Conservation (phyloP, 2,113 vertebrate species). For the Sigmodon hispidus region DNA sequence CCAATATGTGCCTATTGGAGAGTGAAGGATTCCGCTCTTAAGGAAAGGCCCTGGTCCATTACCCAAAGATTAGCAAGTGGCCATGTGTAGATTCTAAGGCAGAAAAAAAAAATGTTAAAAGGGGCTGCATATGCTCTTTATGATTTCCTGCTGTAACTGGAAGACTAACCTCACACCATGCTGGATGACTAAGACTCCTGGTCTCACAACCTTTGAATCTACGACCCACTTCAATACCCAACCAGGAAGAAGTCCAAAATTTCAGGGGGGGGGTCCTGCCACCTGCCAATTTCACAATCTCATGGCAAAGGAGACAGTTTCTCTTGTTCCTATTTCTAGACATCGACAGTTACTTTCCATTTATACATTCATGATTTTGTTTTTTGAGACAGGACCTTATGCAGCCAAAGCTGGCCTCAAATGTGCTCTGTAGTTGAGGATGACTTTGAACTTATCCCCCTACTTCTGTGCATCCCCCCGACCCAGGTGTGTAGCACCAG, state of each 20-base stretch:
- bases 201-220: not conserved
- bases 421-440: not conserved
- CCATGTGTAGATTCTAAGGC: not conserved
- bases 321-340: constrained; percentile 17
- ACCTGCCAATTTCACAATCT: not conserved
- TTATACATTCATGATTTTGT: not conserved
- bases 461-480: not conserved
- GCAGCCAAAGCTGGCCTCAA: not conserved
- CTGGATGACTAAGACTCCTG: not conserved
- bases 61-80: constrained; percentile 18
- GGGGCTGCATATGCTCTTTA: not conserved
- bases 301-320: not conserved
- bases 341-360: not conserved
- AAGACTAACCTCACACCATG: constrained; percentile 21
- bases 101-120: constrained; percentile 7
- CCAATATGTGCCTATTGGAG: not conserved
- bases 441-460: not conserved
- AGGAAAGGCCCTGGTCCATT: not conserved
- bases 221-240: not conserved
- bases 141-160: constrained; percentile 54
- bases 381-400: not conserved
- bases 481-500: too few relatives aligned
- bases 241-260: not conserved
- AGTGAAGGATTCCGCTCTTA: not conserved
- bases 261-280: not conserved